Evolutionary conservation across 2,113 vertebrate species (phyloP).

Genomic region (Puntigrus tetrazona): DNA sequence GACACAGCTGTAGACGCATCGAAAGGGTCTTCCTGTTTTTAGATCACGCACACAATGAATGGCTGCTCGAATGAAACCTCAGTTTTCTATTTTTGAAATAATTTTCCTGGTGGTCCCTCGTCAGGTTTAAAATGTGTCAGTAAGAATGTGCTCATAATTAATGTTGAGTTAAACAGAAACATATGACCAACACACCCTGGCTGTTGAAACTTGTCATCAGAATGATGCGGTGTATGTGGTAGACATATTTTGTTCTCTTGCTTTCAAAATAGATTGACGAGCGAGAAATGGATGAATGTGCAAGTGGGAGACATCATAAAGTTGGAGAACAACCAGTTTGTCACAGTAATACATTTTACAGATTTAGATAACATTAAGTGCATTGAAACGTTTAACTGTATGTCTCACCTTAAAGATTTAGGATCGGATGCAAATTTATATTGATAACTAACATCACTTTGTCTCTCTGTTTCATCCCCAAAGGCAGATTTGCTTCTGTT

Average conservation of each 20-base stretch:
- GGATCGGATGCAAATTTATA: not conserved
- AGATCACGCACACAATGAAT: not conserved
- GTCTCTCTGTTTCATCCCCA: constrained; percentile 22
- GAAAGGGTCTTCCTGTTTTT: not conserved
- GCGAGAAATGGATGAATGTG: constrained; percentile 93
- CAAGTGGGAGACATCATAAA: constrained; percentile 96
- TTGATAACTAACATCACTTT: not conserved
- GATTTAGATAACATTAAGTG: not conserved
- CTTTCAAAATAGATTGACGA: constrained; percentile 78
- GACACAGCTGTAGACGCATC: not conserved
- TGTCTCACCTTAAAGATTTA: not conserved
- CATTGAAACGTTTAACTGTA: not conserved
- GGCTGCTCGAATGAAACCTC: not conserved
- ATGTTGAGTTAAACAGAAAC: not conserved
- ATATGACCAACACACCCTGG: not conserved
- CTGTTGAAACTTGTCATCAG: not conserved
- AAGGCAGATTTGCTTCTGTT: constrained; percentile 93
- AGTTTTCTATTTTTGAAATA: not conserved
- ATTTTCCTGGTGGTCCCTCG: not conserved
- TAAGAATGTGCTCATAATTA: not conserved
- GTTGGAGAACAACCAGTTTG: constrained; percentile 91
- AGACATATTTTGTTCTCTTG: constrained; percentile 37
- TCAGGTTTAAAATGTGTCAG: not conserved
- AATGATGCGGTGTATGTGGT: not conserved
- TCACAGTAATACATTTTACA: constrained; percentile 81